phyloP scores from a whole-genome alignment of 1,140 invertebrate species.

The Drosophila paulistorum region DNA sequence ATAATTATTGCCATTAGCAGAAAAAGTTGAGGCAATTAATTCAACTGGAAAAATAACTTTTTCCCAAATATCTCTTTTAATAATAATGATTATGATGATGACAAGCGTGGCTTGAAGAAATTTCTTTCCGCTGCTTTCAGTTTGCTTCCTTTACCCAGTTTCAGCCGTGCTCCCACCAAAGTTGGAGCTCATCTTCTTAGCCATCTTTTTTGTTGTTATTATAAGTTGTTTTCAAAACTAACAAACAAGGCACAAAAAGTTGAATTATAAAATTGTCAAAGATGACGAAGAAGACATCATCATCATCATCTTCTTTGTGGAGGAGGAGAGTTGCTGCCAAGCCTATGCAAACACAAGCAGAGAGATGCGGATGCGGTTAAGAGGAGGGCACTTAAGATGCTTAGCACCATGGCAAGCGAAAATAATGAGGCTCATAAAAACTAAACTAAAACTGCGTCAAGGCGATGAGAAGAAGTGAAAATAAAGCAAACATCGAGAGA shows the following conservation, averaged over 20 bases:
- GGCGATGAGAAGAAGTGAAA: constrained; percentile 43
- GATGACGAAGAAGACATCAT: constrained; percentile 57
- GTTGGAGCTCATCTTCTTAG: constrained; percentile 3
- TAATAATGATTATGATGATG: constrained; percentile 1
- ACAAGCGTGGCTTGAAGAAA: constrained; percentile 2
- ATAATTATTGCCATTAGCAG: constrained; percentile 3
- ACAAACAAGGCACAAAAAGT: constrained; percentile 56
- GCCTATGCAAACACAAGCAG: constrained; percentile 68
- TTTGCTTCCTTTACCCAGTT: no score
- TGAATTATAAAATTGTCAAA: constrained; percentile 76
- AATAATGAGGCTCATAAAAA: constrained; percentile 82
- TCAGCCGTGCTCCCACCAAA: not conserved
- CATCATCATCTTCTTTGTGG: constrained; percentile 40
- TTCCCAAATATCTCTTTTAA: constrained; percentile 6
- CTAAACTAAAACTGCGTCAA: constrained; percentile 61
- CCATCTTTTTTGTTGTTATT: constrained; percentile 51
- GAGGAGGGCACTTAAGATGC: constrained; percentile 71
- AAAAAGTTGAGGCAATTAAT: constrained; percentile 1
- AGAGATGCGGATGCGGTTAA: not conserved
- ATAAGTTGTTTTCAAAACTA: constrained; percentile 74
- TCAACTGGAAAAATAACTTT: constrained; percentile 5
- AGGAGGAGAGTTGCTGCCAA: constrained; percentile 3
- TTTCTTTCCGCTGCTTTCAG: not conserved
- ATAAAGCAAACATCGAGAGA: constrained; percentile 64
- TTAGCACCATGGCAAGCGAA: constrained; percentile 79